phyloP scores from a whole-genome alignment of 2,888 invertebrate species.

The Bhutanitis thaidina region DNA sequence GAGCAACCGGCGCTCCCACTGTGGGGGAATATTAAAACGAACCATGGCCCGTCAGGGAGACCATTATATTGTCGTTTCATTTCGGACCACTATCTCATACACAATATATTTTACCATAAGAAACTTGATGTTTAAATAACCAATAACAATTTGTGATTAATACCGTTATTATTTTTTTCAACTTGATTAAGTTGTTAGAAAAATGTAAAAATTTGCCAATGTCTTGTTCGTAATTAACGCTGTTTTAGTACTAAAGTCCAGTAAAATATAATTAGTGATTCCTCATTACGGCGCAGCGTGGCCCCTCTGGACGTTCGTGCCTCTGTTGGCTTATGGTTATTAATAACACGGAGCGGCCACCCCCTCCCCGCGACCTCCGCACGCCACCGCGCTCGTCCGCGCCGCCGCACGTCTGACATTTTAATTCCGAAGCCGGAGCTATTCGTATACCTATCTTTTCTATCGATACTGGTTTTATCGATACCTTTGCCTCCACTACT shows the following conservation, averaged over 20 bases:
- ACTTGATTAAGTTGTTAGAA: conserved; percentile 12
- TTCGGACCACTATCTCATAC: conserved; percentile 28
- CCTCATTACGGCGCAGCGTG: conserved; percentile 75
- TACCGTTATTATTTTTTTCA: conserved; percentile 1
- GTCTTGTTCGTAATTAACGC: conserved; percentile 52
- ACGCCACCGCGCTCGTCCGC: conserved; percentile 59
- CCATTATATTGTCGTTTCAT: conserved; percentile 56
- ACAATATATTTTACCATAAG: conserved; percentile 1
- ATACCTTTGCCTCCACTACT: conserved; percentile 52
- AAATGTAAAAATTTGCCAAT: conserved; percentile 27
- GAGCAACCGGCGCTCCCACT: conserved; percentile 63
- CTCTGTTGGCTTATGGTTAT: conserved; percentile 80
- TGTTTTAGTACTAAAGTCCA: conserved; percentile 69
- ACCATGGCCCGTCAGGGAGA: conserved; percentile 46
- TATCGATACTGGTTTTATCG: conserved; percentile 70
- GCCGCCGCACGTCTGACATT: conserved; percentile 77
- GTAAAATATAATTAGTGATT: conserved; percentile 80
- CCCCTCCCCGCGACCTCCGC: conserved; percentile 46
- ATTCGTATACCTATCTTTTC: conserved; percentile 51
- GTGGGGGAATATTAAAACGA: conserved; percentile 71
- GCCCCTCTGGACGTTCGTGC: conserved; percentile 80
- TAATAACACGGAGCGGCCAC: conserved; percentile 66
- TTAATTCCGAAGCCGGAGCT: conserved; percentile 73
- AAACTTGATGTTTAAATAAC: background rate
- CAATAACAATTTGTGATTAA: background rate